Base-by-base conservation (phyloP, 2,797 vertebrate genomes). In the Todus mexicanus region DNA sequence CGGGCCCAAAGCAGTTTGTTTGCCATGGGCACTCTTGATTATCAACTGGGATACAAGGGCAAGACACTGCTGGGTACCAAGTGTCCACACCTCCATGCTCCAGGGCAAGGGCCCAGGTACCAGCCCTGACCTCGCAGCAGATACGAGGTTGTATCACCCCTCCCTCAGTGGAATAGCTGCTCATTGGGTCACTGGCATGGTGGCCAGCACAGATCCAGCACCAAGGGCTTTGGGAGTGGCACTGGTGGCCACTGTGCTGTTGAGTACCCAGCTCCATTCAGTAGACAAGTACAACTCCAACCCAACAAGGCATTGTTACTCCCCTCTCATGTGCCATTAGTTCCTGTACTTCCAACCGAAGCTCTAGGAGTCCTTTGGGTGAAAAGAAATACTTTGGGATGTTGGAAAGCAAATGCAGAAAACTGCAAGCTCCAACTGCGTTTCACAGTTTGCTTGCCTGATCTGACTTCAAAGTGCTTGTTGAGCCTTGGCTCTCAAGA, bases 111-210 rank as follows among this genome's bases (percentile, higher is more conserved):
- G 10, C 11, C n/a, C 19, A 65, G 31, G 42, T 15, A 42, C 43
- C 37, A 74, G 69, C 5, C 8, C 40, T 73, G 15, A 18, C 19
- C 17, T 66, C 64, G 60, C 45, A 48, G 43, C 53, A 4, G 4
- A 23, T 18, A 3, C 0, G 0, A 71, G 53, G 26, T 27, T 57
- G 1, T 37, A 38, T 23, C 47, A 68, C 3, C n/a, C n/a, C n/a
- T n/a, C 21, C 11, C 31, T 79, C 48, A 9, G 66, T 66, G 56
- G 40, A 73, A 59, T 43, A 66, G 48, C 27, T 37, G 61, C 20
- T 40, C 29, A 2, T 6, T 61, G 61, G 15, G 23, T 60, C 21
- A 29, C 40, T 61, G 61, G 18, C 15, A 3, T n/a, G 33, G 53
- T 75, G 57, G 23, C 59, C 66, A 68, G 40, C 65, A 83, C 15